A percentile compares a stretch with the other conserved stretches of the same genome.
Conservation (phyloP, 1,140 invertebrate genomes). For the Lasaia peninsularis region DNA sequence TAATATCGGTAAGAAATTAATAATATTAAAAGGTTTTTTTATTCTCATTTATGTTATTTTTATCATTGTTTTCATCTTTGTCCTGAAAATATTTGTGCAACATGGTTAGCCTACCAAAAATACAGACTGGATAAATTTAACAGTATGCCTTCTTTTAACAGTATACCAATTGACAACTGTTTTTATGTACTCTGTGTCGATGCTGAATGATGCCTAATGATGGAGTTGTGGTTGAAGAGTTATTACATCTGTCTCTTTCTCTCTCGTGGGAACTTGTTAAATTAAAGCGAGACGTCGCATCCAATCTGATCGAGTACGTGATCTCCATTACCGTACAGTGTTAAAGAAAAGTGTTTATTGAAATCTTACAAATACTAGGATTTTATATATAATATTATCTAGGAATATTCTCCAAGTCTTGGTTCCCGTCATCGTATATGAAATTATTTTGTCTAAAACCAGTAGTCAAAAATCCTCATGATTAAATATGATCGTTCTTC, state of each 20-base stretch:
- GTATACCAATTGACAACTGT: slow-evolving; percentile 32
- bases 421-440: no score
- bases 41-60: no score
- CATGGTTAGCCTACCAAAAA: background rate
- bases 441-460: no score
- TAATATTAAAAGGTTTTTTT: no score
- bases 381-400: background rate
- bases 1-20: no score
- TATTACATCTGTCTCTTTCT: slow-evolving; percentile 60
- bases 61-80: background rate
- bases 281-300: slow-evolving; percentile 51
- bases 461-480: no score
- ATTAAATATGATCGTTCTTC: no score
- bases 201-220: slow-evolving; percentile 57
- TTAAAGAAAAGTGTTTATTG: slow-evolving; percentile 27
- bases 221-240: slow-evolving; percentile 63
- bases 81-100: background rate
- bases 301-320: slow-evolving; percentile 56
- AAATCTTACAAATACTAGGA: slow-evolving; percentile 1
- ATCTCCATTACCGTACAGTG: slow-evolving; percentile 59
- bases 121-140: slow-evolving; percentile 10
- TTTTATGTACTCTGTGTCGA: slow-evolving; percentile 37
- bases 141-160: slow-evolving; percentile 16
- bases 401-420: no score
- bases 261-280: slow-evolving; percentile 34